Base-by-base conservation (phyloP, 2,888 invertebrate species). In the Poecilobothrus nobilitatus region DNA sequence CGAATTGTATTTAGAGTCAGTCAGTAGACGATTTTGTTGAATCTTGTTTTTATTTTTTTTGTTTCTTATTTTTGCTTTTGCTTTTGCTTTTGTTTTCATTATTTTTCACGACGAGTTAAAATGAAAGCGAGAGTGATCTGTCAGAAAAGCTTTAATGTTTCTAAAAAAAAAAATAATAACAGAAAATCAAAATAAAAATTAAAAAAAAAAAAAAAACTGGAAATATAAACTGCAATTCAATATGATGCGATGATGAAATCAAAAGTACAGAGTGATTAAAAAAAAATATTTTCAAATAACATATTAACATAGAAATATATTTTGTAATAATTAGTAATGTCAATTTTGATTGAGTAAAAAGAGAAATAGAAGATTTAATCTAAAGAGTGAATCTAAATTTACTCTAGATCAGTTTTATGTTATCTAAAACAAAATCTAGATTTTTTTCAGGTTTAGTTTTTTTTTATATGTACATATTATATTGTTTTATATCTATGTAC, bases 41-140 rank as follows among this genome's bases (percentile, higher is more conserved):
- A 53, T 53, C 15, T 53, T 18, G 15, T 53, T 9, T 41, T 53
- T 53, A 53, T n/a, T 53, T 12, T 53, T 18, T 6, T 6, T n/a
- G n/a, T n/a, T n/a, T 37, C 1, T 37, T 37, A 12, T 37, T 12
- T 53, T 44, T 44, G 15, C 12, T 44, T 6, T 44, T 44, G 2
- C 2, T 53, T 12, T 53, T 53, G 12, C 18, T 53, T 53, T 53
- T 53, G n/a, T 53, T 53, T 53, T 53, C 18, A n/a, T 53, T 53
- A n/a, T n/a, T 53, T 27, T 27, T 27, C 27, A 18, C 37, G 37
- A 37, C 8, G 8, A 37, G 27, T 37, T 53, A 53, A 53, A 53
- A 53, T 53, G 53, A 53, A 53, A 53, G 53, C 53, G 53, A 53
- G 53, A 53, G 53, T 53, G 53, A 53, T 53, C 18, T 53, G 53